phyloP scores from a whole-genome alignment of 2,113 vertebrate genomes.

The Gasterosteus aculeatus region DNA sequence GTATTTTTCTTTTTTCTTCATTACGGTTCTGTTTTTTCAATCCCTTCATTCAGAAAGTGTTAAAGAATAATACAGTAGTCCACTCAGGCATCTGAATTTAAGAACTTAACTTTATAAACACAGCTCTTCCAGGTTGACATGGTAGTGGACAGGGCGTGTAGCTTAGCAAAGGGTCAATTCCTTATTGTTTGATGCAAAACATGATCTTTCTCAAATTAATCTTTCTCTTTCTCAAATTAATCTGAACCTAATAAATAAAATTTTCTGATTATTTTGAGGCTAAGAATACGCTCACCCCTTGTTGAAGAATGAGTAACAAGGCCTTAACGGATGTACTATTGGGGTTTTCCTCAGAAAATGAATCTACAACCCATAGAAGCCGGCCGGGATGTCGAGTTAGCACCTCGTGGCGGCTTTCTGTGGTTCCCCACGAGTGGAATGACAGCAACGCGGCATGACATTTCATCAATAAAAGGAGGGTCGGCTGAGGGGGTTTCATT shows the following conservation, averaged over 20 bases:
- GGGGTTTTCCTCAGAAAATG: slow-evolving; percentile 54
- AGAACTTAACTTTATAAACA: neutral
- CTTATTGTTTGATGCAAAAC: neutral
- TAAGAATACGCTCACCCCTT: slow-evolving; percentile 49
- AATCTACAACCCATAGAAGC: slow-evolving; percentile 38
- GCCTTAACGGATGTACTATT: slow-evolving; percentile 40
- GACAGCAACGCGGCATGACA: slow-evolving; percentile 78
- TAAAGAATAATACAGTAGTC: neutral
- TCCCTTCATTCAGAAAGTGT: neutral
- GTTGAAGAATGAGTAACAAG: slow-evolving; percentile 60
- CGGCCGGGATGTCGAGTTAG: slow-evolving; percentile 73
- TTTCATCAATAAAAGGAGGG: slow-evolving; percentile 77
- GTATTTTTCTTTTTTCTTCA: too few species aligned
- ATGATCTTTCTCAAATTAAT: neutral
- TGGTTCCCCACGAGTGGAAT: slow-evolving; percentile 70
- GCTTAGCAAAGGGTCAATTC: neutral
- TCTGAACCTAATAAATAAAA: neutral
- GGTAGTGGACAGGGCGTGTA: neutral
- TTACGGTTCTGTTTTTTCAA: neutral
- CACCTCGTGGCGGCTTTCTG: slow-evolving; percentile 62
- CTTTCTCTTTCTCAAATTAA: neutral
- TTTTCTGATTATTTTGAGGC: slow-evolving; percentile 21
- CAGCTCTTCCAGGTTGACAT: neutral
- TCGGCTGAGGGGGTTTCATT: slow-evolving; percentile 70
- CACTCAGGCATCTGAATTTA: neutral